A percentile compares a stretch with the other conserved stretches of the same genome.
Evolutionary conservation across 2,113 vertebrate genomes (phyloP).

Genomic region (Vanacampus margaritifer): DNA sequence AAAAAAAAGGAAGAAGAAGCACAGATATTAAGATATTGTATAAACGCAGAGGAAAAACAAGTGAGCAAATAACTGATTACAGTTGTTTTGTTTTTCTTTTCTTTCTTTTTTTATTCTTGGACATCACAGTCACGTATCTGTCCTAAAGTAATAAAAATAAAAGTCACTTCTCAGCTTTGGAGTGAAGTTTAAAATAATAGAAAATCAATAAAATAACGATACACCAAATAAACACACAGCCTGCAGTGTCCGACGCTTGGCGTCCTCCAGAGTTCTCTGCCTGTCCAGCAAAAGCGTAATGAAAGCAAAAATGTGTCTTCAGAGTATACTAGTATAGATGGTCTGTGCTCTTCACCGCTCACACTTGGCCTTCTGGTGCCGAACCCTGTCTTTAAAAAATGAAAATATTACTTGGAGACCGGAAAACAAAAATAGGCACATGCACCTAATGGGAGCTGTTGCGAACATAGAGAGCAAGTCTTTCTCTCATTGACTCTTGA

Average conservation of each 20-base stretch:
- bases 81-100: too few species aligned
- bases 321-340: background rate
- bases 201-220: background rate
- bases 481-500: slow-evolving; percentile 26
- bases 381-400: background rate
- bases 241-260: background rate
- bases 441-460: too few species aligned
- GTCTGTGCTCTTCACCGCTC: background rate
- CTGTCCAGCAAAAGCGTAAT: background rate
- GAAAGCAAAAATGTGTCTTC: background rate
- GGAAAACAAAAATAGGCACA: too few species aligned
- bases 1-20: too few species aligned
- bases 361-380: background rate
- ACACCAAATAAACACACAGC: background rate
- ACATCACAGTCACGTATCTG: background rate
- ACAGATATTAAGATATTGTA: too few species aligned
- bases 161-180: slow-evolving; percentile 1
- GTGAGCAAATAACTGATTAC: background rate
- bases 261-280: background rate
- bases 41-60: background rate
- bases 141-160: background rate
- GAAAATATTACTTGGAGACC: too few species aligned
- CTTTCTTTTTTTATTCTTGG: background rate
- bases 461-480: slow-evolving; percentile 23
- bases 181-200: background rate